A percentile compares a stretch with the other conserved stretches of the same genome.
These are phyloP conservation scores for Psittacula derbiana DNA, from an alignment of 2,797 vertebrate species.

Conservation along the genomic window DNA sequence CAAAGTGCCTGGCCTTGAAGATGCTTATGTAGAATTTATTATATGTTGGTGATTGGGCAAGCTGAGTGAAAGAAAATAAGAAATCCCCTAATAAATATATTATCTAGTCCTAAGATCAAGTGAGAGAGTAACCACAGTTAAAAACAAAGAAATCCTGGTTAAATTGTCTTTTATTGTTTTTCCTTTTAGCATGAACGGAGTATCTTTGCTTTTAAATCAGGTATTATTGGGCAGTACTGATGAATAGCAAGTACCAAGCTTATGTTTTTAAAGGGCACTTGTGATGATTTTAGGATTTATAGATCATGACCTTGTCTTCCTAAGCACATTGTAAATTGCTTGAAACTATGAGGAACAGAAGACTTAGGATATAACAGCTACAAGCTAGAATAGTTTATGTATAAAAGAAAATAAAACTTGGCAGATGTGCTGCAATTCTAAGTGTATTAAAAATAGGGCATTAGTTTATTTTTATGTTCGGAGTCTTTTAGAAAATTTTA, in stretches of 20 bases:
- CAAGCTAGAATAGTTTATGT: neutral
- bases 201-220: neutral
- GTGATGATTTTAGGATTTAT: neutral
- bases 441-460: neutral
- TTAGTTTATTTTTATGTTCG: neutral
- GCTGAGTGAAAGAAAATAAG: neutral
- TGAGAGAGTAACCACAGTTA: neutral
- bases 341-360: neutral
- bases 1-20: neutral
- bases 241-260: neutral
- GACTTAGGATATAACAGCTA: neutral
- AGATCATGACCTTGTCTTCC: neutral
- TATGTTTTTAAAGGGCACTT: neutral
- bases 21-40: neutral
- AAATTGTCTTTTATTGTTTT: conserved; percentile 2
- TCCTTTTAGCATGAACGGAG: neutral
- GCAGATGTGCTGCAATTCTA: neutral
- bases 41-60: neutral
- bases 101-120: neutral
- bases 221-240: neutral
- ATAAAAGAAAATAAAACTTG: conserved; percentile 12
- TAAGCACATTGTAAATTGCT: neutral
- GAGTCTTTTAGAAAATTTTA: neutral
- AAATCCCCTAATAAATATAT: neutral
- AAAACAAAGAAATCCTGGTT: neutral